Percentiles rank a stretch among this genome's conserved stretches.
phyloP scores from a whole-genome alignment of 2,888 invertebrate genomes.

The Petrolisthes cinctipes region DNA sequence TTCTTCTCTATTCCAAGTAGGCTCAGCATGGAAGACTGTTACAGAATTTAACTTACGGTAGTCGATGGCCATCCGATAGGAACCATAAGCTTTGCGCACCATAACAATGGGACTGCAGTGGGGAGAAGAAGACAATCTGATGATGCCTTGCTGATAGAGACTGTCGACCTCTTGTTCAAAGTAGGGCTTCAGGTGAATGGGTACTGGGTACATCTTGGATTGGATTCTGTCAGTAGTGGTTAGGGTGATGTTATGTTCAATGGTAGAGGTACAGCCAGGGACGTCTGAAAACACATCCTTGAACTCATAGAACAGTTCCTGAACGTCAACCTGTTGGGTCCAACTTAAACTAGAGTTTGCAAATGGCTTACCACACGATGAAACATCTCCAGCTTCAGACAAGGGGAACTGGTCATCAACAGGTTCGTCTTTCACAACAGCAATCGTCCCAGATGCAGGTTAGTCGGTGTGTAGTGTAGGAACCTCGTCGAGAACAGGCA shows the following conservation, averaged over 20 bases:
- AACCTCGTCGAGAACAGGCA: conserved; percentile 8
- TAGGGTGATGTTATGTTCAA: not conserved
- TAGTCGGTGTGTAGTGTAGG: not conserved
- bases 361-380: not conserved
- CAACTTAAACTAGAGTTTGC: not conserved
- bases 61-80: conserved; percentile 28
- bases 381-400: not conserved
- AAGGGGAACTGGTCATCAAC: not conserved
- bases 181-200: not conserved
- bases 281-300: not conserved
- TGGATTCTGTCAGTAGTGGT: conserved; percentile 22
- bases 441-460: not conserved
- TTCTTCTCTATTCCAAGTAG: conserved; percentile 5
- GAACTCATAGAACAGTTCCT: no score
- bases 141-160: conserved; percentile 7
- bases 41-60: conserved; percentile 25
- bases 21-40: conserved; percentile 27
- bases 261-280: conserved; percentile 26
- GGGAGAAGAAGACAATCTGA: conserved; percentile 6
- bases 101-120: conserved; percentile 17
- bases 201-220: conserved; percentile 23
- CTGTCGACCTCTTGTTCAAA: conserved; percentile 16
- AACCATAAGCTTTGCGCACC: conserved; percentile 18
- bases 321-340: not conserved
- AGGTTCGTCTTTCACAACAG: not conserved